Base-by-base conservation (phyloP, 2,797 vertebrate species). In the Sylvia borin region DNA sequence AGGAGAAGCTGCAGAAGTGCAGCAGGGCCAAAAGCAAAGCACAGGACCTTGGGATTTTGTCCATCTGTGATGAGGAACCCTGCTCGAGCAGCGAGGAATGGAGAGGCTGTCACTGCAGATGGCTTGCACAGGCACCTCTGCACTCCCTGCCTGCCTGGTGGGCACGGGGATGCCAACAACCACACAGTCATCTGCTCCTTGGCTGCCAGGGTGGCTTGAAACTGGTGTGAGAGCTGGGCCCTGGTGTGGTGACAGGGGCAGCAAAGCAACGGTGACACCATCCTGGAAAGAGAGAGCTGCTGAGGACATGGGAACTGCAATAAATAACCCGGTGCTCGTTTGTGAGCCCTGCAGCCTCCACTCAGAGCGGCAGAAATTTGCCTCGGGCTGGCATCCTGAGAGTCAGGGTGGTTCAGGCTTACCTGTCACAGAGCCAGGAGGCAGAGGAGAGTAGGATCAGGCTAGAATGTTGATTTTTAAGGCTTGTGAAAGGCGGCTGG, bases 301-400 rank as follows among this genome's bases (percentile, higher is more conserved):
- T 94, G 93, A 94, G 95, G 84, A 93, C 83, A 61, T 50, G 65
- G 55, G 83, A 74, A 79, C 32, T 31, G 70, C 88, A 72, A 75
- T 81, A 91, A 92, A 90, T 90, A 86, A 18, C 83, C 18, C 16
- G 15, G 24, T 18, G 36, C 24, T 76, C 0, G 1, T 9, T 4
- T 4, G 29, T 24, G 54, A 82, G 57, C 61, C 14, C 2, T 32
- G 82, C 85, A 80, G 79, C 61, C 61, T 76, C 65, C 20, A 8
- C 0, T 1, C 47, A 81, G 65, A 60, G 2, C 7, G 62, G 80
- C 81, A 94, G 81, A 54, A 74, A 75, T 20, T 32, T 61, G 88
- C 81, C 74, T 85, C 3, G 0, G 79, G 70, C 32, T 0, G 0
- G 26, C 1, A 6, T 84, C 47, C 70, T 42, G 48, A 86, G 34